Evolutionary conservation across 2,797 vertebrate species (phyloP).

Genomic region (Aplochiton taeniatus): DNA sequence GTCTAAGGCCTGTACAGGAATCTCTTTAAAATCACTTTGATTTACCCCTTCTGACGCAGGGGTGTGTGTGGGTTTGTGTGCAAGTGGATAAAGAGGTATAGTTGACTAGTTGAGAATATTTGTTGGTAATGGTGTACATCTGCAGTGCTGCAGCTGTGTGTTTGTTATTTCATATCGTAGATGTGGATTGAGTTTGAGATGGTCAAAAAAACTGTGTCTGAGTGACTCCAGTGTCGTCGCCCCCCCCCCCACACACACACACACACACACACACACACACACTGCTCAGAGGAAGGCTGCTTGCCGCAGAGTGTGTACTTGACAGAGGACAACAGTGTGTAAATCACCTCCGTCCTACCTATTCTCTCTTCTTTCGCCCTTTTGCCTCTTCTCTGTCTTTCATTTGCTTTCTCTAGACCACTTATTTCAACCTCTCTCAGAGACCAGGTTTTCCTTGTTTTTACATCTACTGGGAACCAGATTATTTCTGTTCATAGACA

Average conservation of each 20-base stretch:
- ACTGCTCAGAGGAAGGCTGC: slow-evolving; percentile 41
- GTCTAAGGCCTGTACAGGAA: slow-evolving; percentile 52
- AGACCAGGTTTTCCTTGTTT: too few species aligned
- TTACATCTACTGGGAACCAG: too few species aligned
- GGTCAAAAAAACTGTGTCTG: slow-evolving; percentile 27
- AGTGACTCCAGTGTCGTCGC: slow-evolving; percentile 44
- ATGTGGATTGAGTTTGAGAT: slow-evolving; percentile 9
- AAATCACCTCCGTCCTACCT: slow-evolving; percentile 49
- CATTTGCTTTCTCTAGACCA: not conserved
- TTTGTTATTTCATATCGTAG: not conserved
- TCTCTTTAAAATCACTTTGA: slow-evolving; percentile 68
- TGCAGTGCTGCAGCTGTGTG: not conserved
- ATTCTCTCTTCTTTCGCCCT: not conserved
- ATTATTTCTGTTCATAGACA: too few species aligned
- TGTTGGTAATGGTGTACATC: slow-evolving; percentile 26
- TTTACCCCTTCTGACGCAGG: slow-evolving; percentile 50
- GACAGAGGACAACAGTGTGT: slow-evolving; percentile 72
- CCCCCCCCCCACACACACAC: too few species aligned
- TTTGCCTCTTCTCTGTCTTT: slow-evolving; percentile 13
- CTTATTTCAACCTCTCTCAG: not conserved
- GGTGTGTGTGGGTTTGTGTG: slow-evolving; percentile 13
- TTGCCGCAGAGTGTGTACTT: slow-evolving; percentile 68
- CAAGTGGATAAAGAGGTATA: slow-evolving; percentile 1
- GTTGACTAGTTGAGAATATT: slow-evolving; percentile 3
- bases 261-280: too few species aligned